phyloP scores from a whole-genome alignment of 2,888 invertebrate species.

The Zootermopsis nevadensis region DNA sequence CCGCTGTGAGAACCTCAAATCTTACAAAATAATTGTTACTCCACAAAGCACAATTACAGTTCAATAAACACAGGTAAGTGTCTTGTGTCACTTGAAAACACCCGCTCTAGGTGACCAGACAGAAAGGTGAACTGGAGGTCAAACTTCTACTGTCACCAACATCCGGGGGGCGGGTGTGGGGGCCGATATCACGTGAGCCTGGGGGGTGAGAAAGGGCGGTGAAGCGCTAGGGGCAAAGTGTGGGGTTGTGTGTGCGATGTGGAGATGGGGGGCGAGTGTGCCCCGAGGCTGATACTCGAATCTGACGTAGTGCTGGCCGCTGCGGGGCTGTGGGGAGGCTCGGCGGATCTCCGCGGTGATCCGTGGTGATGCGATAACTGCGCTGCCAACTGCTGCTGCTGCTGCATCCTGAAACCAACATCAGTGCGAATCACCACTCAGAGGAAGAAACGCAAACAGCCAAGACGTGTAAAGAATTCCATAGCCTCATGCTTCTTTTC shows the following conservation, averaged over 20 bases:
- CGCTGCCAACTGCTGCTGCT: conserved; percentile 59
- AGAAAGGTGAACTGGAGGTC: background rate
- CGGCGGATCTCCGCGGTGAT: conserved; percentile 52
- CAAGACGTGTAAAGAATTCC: too few relatives aligned
- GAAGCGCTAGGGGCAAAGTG: conserved; percentile 54
- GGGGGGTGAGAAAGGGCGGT: conserved; percentile 57
- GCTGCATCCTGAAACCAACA: conserved; percentile 58
- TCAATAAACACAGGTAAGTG: background rate
- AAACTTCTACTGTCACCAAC: conserved; percentile 30
- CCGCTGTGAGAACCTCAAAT: too few relatives aligned
- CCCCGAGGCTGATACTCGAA: conserved; percentile 55
- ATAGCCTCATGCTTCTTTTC: too few relatives aligned
- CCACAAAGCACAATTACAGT: conserved; percentile 11
- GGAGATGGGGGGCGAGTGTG: conserved; percentile 53
- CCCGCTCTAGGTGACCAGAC: conserved; percentile 3
- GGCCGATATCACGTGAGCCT: conserved; percentile 57
- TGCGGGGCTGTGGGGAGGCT: conserved; percentile 55
- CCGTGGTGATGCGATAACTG: conserved; percentile 55
- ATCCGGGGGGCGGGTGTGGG: conserved; percentile 54
- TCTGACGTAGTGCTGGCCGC: conserved; percentile 56
- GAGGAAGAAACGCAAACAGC: too few relatives aligned
- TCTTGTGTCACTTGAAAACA: background rate
- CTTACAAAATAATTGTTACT: background rate
- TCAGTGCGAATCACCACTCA: too few relatives aligned
- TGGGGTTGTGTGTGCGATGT: conserved; percentile 57